Conservation (phyloP, 1,140 invertebrate species). For the Panagrolaimus sp. region DNA sequence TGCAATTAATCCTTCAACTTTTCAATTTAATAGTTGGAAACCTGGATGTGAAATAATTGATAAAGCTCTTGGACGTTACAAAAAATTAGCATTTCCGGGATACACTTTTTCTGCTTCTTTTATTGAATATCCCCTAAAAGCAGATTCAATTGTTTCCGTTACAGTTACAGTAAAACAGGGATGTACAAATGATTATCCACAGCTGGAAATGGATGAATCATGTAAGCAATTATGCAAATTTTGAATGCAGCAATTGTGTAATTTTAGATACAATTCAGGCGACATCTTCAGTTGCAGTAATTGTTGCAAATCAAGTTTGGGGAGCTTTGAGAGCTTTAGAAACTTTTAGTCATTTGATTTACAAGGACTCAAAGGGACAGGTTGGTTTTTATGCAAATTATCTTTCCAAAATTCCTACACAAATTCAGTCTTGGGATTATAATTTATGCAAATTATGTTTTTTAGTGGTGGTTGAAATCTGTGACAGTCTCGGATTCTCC, state of each 20-base stretch:
- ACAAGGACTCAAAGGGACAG: background rate
- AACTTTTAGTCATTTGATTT: conserved; percentile 58
- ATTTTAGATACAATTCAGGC: background rate
- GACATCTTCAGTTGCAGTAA: background rate
- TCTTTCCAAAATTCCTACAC: no score
- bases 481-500: background rate
- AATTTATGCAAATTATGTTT: background rate
- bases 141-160: background rate
- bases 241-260: no score
- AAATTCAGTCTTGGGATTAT: no score
- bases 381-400: conserved; percentile 15
- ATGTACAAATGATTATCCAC: background rate
- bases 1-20: background rate
- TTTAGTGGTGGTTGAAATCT: background rate
- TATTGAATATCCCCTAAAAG: background rate
- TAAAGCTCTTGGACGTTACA: background rate
- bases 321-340: conserved; percentile 53
- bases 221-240: background rate
- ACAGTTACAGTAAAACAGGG: background rate
- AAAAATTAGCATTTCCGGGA: background rate
- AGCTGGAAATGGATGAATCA: background rate
- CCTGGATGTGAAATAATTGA: background rate
- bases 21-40: background rate
- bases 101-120: background rate
- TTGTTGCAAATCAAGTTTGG: conserved; percentile 41